These are phyloP conservation scores for Caenorhabditis zanzibari DNA, from an alignment of 2,888 invertebrate species.

Conservation along the genomic window DNA sequence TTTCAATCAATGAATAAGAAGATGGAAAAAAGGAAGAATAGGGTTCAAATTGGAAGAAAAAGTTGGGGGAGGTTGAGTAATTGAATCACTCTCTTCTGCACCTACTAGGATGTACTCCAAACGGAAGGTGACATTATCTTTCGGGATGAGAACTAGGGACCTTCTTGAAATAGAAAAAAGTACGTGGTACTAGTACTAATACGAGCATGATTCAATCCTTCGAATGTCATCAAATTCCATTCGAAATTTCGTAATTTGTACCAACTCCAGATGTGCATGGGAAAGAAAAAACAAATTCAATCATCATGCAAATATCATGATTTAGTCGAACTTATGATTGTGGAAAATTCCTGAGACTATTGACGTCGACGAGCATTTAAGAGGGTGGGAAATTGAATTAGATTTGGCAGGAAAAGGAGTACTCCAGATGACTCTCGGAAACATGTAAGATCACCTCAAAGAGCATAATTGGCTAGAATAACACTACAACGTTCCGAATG, in stretches of 20 bases:
- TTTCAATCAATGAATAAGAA: background rate
- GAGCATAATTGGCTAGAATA: conserved; percentile 1
- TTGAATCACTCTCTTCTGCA: conserved; percentile 16
- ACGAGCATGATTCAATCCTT: conserved; percentile 1
- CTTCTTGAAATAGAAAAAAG: background rate
- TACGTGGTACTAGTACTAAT: conserved; percentile 8
- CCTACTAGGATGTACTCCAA: conserved; percentile 20
- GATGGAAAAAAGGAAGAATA: conserved; percentile 46
- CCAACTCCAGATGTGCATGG: background rate
- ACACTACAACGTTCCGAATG: background rate
- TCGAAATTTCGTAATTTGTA: conserved; percentile 14
- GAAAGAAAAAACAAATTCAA: conserved; percentile 6
- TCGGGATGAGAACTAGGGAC: background rate
- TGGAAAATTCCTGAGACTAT: conserved; percentile 13
- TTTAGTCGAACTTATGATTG: conserved; percentile 11
- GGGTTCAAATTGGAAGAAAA: conserved; percentile 41
- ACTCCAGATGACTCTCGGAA: background rate
- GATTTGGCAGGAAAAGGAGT: background rate
- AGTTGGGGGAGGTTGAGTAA: conserved; percentile 36
- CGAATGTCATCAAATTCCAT: background rate
- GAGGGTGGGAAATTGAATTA: conserved; percentile 30
- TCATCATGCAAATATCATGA: conserved; percentile 28
- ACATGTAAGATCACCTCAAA: background rate
- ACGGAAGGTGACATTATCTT: conserved; percentile 34
- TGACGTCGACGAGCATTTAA: conserved; percentile 10